Percentiles rank a stretch among this genome's conserved stretches.
Evolutionary conservation across 1,140 invertebrate genomes (phyloP).

Genomic region (Eubasilissa regina): DNA sequence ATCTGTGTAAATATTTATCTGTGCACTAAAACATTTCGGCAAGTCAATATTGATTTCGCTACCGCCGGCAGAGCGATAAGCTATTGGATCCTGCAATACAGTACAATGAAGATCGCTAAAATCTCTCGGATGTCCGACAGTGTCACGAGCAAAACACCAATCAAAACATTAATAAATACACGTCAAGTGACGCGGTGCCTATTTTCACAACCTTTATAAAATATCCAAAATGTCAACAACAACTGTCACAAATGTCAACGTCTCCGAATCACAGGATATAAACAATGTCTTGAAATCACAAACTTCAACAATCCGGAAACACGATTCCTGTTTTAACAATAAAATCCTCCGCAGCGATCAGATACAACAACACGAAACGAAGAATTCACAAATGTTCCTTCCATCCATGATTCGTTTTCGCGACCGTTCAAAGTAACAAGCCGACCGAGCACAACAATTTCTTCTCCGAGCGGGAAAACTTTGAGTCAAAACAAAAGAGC

Average conservation of each 20-base stretch:
- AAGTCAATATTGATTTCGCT: slow-evolving; percentile 45
- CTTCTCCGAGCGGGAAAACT: background rate
- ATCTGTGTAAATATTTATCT: slow-evolving; percentile 25
- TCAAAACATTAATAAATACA: background rate
- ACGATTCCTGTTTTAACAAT: background rate
- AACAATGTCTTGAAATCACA: slow-evolving; percentile 23
- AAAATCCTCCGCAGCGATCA: background rate
- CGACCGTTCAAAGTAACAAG: background rate
- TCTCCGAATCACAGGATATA: slow-evolving; percentile 14
- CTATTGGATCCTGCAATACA: too few species aligned
- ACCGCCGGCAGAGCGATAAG: background rate
- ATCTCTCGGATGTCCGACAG: background rate
- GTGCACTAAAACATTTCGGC: slow-evolving; percentile 42
- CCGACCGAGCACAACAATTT: background rate
- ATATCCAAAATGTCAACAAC: slow-evolving; percentile 38
- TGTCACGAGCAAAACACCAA: slow-evolving; percentile 10
- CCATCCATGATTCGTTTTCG: background rate
- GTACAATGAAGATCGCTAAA: background rate
- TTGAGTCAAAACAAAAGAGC: background rate
- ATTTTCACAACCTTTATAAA: slow-evolving; percentile 39
- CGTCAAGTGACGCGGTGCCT: background rate
- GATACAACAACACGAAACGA: slow-evolving; percentile 20
- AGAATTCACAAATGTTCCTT: background rate
- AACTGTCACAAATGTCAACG: background rate
- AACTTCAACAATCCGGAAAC: slow-evolving; percentile 15